Evolutionary conservation across 2,888 invertebrate species (phyloP), one percentile per base, ranked within the genome.

Genomic region (Xestia rhomboidea): DNA sequence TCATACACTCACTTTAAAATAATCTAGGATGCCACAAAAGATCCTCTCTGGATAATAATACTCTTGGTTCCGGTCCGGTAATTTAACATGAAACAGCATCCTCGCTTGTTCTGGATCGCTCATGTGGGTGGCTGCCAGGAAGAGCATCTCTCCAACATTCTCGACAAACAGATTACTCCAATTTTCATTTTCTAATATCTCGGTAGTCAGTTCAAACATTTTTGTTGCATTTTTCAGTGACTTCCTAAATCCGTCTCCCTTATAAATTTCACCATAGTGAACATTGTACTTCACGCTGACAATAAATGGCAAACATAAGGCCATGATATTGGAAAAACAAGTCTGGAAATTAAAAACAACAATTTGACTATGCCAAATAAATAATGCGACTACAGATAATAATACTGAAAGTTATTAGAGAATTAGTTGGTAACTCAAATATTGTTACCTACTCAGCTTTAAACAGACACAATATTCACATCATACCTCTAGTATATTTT

Each of bases 1-100:
- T 24, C n/a, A 3, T 18, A 41, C 27, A 89, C 96, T 93, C 89
- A 96, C 95, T 73, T 97, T 95, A 74, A 97, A 93, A 83, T 95
- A 95, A 46, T 92, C 90, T 0, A 97, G 89, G 68, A 97, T 95
- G 1, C 92, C 92, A 21, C 89, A 83, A 80, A 97, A 94, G 4
- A 94, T 90, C 2, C 88, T 85, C 44, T 93, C 93, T 0, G 95
- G 94, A 87, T 97, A 97, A 83, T 94, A 93, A 27, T 96, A 96
- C 18, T 93, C 92, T 84, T 95, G 93, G 0, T 92, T 87, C 84
- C 85, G 92, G 79, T 81, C 94, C 88, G 85, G 95, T 71, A 93
- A 87, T 68, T 88, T 90, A n/a, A 92, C 88, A 73, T 87, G 90
- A 86, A 92, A 95, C 73, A 91, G 90, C 83, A 87, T 88, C 81